Base-by-base conservation (phyloP, 2,888 invertebrate genomes). In the Patella depressa region DNA sequence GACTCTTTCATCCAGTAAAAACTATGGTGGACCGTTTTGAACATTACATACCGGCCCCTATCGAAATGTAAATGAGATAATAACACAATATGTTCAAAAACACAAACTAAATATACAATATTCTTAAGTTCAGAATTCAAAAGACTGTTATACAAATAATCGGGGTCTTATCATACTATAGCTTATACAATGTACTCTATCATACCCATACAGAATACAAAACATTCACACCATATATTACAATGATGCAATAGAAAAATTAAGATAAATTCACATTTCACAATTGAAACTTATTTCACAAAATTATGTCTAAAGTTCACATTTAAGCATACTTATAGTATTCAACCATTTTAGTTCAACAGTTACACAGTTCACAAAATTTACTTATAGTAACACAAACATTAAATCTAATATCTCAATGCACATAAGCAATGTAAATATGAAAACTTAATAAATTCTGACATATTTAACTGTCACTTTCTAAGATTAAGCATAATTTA, bases 31-130 rank as follows among this genome's bases (percentile, higher is more conserved):
- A 17, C 19, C 17, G 9, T 59, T 59, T 59, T n/a, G 65, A 65
- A 65, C 65, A 65, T 65, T 12, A 65, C 65, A 65, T 19, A 19
- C 65, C 65, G 65, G 65, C 65, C 65, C 65, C 65, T 65, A 65
- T 65, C n/a, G 65, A 65, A 57, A 65, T 65, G 65, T 3, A 19
- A 65, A 65, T 65, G n/a, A 65, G n/a, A 65, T 65, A 65, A n/a
- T 9, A n/a, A 65, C 14, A 14, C 57, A 19, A 65, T 59, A 59
- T 65, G 65, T 65, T 65, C 65, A 12, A 65, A 65, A 3, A 65
- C 65, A 34, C 17, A 65, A 65, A 59, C 65, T 65, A 65, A 65
- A 65, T 19, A 65, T 34, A n/a, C n/a, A 65, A 19, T 19, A n/a
- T 65, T n/a, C 65, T 65, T 19, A n/a, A 65, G 19, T 65, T n/a